Conservation (phyloP, 2,113 vertebrate species). For the Noturus placidus region DNA sequence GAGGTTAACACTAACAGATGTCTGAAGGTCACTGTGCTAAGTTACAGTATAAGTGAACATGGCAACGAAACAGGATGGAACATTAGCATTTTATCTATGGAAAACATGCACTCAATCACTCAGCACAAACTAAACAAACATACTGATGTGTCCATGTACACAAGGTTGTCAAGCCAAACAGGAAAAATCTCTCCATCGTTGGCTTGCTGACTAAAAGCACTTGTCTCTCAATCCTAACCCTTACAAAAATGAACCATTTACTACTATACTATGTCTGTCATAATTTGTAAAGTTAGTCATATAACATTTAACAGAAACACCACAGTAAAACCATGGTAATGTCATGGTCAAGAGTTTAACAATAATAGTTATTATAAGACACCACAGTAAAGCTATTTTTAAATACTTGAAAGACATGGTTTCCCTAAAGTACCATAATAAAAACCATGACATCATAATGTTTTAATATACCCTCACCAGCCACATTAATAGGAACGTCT, state of each 20-base stretch:
- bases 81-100: not conserved
- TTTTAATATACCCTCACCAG: not conserved
- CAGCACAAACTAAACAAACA: constrained; percentile 14
- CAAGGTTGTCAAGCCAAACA: constrained; percentile 12
- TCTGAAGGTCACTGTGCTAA: not conserved
- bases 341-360: not conserved
- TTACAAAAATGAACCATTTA: not conserved
- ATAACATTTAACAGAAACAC: not conserved
- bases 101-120: constrained; percentile 29
- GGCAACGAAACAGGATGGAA: constrained; percentile 18
- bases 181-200: not conserved
- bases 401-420: not conserved
- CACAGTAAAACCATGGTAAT: not conserved
- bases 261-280: not conserved
- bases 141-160: constrained; percentile 25
- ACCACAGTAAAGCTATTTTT: not conserved
- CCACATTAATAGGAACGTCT: not conserved
- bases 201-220: not conserved
- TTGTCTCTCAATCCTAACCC: not conserved
- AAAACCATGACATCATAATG: not conserved
- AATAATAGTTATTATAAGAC: not conserved
- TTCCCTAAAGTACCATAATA: not conserved
- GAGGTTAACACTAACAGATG: not conserved
- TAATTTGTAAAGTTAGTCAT: not conserved
- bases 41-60: constrained; percentile 48